Base-by-base conservation (phyloP, 2,113 vertebrate species). In the Lampris megalopsis region DNA sequence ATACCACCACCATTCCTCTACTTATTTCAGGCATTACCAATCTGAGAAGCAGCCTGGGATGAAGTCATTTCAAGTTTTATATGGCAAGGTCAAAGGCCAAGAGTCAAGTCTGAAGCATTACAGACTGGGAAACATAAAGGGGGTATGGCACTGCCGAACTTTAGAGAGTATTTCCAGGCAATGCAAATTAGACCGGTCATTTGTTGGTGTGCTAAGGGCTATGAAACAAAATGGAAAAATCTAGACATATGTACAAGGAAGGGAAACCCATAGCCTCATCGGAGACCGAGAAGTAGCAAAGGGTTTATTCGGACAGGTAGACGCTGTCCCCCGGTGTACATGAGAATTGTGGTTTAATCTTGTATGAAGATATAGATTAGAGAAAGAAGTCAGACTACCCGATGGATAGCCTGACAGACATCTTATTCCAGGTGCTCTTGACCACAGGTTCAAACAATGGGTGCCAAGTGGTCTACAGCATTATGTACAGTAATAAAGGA, bases 361-460 rank as follows among this genome's bases (percentile, higher is more conserved):
- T 24, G 24, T 24, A 24, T 24, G 24, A 24, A 24, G 0, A 24
- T 24, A 0, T 24, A 24, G 24, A 24, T 24, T 24, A 24, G 24
- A 24, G 24, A 24, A 24, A 24, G 24, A 24, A 24, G 24, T 24
- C 24, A 24, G 24, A 24, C 13, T n/a, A 11, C 35, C n/a, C 24
- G 53, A 56, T 24, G 24, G 24, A 24, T 24, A 24, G 24, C 24
- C 24, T 24, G 24, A 24, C 24, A 24, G 24, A 24, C 24, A 24
- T 24, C 24, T 24, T 24, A 24, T 24, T 24, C 24, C 24, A 24
- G 24, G 24, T 24, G 35, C 53, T 56, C 53, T 56, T n/a, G 53
- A 56, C 53, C 53, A 56, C 13, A 56, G 53, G 7, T 56, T 56
- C 53, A 56, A 56, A 56, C 53, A 56, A 56, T 13, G 52, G 52